phyloP scores from a whole-genome alignment of 2,113 vertebrate species.

The Geococcyx californianus region DNA sequence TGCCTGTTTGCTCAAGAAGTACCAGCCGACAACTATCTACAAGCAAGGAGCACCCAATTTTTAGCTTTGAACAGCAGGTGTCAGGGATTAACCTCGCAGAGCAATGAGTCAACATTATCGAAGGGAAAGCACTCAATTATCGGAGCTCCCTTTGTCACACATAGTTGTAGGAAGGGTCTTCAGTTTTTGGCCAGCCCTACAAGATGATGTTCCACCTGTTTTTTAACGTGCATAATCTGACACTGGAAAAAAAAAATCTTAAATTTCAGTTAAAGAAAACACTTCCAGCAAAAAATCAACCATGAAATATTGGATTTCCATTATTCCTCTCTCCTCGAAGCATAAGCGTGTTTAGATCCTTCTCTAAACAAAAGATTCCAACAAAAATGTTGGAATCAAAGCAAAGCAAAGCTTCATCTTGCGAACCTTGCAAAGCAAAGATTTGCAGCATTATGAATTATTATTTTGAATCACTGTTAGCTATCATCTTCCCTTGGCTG shows the following conservation, averaged over 20 bases:
- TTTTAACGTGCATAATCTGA: neutral
- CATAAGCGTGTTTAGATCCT: neutral
- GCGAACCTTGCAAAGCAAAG: neutral
- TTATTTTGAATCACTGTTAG: neutral
- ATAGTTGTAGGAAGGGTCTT: neutral
- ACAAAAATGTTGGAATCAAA: slow-evolving; percentile 9
- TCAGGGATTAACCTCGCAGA: neutral
- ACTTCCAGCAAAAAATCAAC: neutral
- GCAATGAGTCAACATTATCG: neutral
- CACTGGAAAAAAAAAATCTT: neutral
- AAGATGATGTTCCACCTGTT: neutral
- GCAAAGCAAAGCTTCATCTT: neutral
- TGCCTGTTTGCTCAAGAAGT: neutral
- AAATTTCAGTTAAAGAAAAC: neutral
- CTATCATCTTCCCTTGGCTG: slow-evolving; percentile 22
- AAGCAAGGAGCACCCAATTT: neutral
- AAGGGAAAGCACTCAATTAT: neutral
- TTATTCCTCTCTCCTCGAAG: neutral
- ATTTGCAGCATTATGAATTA: neutral
- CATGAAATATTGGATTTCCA: neutral
- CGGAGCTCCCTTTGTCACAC: neutral
- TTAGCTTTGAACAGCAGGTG: neutral
- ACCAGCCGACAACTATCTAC: neutral
- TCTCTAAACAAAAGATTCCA: neutral
- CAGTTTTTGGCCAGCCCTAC: neutral